Percentiles rank a stretch among this genome's conserved stretches.
phyloP scores from a whole-genome alignment of 2,113 vertebrate genomes.

The Planiliza haematocheilus region DNA sequence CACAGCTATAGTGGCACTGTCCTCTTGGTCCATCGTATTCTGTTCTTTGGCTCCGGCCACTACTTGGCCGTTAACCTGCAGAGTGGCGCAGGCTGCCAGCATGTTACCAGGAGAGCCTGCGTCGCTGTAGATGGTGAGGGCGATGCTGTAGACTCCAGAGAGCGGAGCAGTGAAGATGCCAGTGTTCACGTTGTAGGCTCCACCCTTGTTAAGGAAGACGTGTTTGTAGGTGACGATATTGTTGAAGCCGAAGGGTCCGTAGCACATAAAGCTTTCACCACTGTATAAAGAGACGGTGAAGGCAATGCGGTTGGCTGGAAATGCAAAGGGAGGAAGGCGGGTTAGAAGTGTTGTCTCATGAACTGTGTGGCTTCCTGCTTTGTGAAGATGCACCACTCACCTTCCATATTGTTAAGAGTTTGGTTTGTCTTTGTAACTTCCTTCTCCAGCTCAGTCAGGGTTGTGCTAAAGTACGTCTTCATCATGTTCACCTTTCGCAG shows the following conservation, averaged over 20 bases:
- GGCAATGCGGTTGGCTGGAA: constrained; percentile 74
- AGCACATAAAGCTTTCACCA: constrained; percentile 13
- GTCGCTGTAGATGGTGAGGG: constrained; percentile 77
- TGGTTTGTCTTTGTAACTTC: constrained; percentile 18
- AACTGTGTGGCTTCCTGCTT: too few species aligned
- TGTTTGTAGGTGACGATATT: constrained; percentile 45
- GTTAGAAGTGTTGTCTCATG: neutral
- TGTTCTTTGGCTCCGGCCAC: constrained; percentile 47
- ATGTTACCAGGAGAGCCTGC: constrained; percentile 26
- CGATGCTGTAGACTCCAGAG: constrained; percentile 78
- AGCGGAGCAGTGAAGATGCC: constrained; percentile 71
- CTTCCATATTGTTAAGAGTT: constrained; percentile 40
- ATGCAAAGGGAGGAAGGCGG: neutral
- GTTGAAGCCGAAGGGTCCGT: neutral
- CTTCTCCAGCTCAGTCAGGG: constrained; percentile 46
- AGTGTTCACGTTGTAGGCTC: constrained; percentile 40
- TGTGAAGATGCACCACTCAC: constrained; percentile 44
- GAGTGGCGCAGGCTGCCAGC: constrained; percentile 58
- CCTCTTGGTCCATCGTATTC: constrained; percentile 75
- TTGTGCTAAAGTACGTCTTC: constrained; percentile 56
- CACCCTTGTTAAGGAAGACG: constrained; percentile 73
- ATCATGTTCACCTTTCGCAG: constrained; percentile 53
- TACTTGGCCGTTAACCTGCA: constrained; percentile 59
- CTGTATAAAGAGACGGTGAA: constrained; percentile 72
- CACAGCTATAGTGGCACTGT: constrained; percentile 64